phyloP scores from a whole-genome alignment of 2,888 invertebrate genomes.

The Synergus gifuensis region DNA sequence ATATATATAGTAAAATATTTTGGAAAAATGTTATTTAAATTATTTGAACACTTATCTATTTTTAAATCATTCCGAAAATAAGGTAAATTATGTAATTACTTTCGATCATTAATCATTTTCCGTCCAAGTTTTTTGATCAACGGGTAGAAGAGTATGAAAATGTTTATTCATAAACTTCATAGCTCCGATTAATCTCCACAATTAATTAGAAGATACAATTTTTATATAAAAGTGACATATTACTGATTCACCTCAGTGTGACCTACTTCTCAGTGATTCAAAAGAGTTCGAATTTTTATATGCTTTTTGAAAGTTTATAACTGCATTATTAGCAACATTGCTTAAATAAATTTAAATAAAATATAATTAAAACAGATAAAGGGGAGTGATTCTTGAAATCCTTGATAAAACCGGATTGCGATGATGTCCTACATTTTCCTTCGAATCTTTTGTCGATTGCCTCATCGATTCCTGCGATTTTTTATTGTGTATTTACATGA shows the following conservation, averaged over 20 bases:
- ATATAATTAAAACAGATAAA: neutral
- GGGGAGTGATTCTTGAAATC: slow-evolving; percentile 2
- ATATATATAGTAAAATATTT: neutral
- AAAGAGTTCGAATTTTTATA: too few species aligned
- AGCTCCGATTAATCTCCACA: too few species aligned
- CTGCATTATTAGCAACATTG: neutral
- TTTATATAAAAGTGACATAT: too few species aligned
- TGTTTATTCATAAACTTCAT: too few species aligned
- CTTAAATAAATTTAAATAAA: neutral
- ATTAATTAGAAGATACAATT: too few species aligned
- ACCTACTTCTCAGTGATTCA: too few species aligned
- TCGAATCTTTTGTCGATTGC: slow-evolving; percentile 12
- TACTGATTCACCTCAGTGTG: too few species aligned
- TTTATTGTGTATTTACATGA: neutral
- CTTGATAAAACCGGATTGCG: slow-evolving; percentile 8
- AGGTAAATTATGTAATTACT: too few species aligned
- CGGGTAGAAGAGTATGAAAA: too few species aligned
- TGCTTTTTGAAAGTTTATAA: neutral
- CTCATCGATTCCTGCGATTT: slow-evolving; percentile 9
- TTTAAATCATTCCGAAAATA: too few species aligned
- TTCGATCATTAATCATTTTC: too few species aligned
- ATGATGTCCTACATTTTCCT: slow-evolving; percentile 9
- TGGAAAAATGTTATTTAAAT: neutral
- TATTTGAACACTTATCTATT: neutral
- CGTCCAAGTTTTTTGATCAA: too few species aligned